phyloP scores from a whole-genome alignment of 2,888 invertebrate species.

The Cantharis flavilabris region DNA sequence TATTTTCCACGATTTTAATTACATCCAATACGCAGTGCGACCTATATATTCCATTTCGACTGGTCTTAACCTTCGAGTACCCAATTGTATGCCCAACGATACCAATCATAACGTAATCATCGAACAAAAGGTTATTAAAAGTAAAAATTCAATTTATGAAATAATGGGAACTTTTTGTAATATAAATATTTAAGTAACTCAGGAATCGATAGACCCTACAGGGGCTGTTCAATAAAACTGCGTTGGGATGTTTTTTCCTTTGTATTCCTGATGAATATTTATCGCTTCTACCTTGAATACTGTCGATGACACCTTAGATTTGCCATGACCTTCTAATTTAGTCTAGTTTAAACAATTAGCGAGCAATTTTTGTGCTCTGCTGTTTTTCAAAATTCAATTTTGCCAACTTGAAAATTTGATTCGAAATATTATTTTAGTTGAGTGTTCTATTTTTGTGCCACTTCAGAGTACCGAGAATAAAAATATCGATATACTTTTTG shows the following conservation, averaged over 20 bases:
- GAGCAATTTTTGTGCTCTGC: not conserved
- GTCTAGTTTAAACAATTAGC: not conserved
- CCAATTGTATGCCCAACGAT: not conserved
- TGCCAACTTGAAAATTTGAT: not conserved
- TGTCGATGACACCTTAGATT: not conserved
- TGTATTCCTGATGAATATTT: not conserved
- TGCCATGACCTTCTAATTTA: not conserved
- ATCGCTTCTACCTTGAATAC: not conserved
- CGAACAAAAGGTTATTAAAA: not conserved
- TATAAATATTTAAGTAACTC: not conserved
- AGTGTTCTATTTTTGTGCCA: not conserved
- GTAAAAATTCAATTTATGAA: not conserved
- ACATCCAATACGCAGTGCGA: not conserved
- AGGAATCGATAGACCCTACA: not conserved
- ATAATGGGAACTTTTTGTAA: not conserved
- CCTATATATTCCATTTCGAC: not conserved
- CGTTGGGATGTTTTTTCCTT: not conserved
- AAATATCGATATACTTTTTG: not conserved
- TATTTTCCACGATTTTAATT: not conserved
- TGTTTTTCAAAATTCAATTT: not conserved
- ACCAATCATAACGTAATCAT: not conserved
- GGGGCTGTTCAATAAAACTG: not conserved
- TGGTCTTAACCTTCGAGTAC: not conserved
- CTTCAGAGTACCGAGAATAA: not conserved
- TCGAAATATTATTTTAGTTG: not conserved